phyloP scores from a whole-genome alignment of 2,888 invertebrate species.

The Eulithis prunata region DNA sequence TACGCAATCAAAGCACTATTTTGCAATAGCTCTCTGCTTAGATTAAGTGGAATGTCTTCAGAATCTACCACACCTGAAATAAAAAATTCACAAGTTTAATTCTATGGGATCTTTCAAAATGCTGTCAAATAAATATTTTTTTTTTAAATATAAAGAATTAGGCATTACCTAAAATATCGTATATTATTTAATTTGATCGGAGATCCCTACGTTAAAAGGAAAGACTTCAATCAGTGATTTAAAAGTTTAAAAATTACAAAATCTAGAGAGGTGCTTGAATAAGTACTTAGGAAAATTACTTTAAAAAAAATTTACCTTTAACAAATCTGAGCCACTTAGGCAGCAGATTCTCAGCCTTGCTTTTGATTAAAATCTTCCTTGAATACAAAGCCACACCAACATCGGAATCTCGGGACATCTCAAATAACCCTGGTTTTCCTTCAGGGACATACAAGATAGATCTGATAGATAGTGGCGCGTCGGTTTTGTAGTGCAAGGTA shows the following conservation, averaged over 20 bases:
- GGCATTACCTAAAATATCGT: too few relatives aligned
- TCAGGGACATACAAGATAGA: conserved; percentile 97
- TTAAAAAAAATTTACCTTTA: conserved; percentile 85
- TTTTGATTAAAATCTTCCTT: conserved; percentile 96
- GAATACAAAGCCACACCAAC: conserved; percentile 96
- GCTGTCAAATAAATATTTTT: too few relatives aligned
- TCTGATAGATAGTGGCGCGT: conserved; percentile 95
- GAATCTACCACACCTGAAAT: conserved; percentile 96
- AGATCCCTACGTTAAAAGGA: too few relatives aligned
- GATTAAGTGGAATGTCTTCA: conserved; percentile 98
- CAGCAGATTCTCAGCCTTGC: conserved; percentile 94
- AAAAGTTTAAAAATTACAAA: too few relatives aligned
- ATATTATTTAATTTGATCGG: too few relatives aligned
- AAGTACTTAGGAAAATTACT: background rate
- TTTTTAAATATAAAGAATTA: too few relatives aligned
- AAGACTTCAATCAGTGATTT: too few relatives aligned
- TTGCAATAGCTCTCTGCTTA: conserved; percentile 97
- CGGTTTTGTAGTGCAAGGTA: conserved; percentile 95
- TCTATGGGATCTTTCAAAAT: too few relatives aligned
- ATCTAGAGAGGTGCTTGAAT: too few relatives aligned
- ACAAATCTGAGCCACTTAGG: conserved; percentile 98
- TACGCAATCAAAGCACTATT: conserved; percentile 95
- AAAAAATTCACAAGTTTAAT: background rate
- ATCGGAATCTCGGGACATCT: conserved; percentile 93
- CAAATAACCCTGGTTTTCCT: conserved; percentile 95